Conservation (phyloP, 1,140 invertebrate species). For the Tenebrio molitor region DNA sequence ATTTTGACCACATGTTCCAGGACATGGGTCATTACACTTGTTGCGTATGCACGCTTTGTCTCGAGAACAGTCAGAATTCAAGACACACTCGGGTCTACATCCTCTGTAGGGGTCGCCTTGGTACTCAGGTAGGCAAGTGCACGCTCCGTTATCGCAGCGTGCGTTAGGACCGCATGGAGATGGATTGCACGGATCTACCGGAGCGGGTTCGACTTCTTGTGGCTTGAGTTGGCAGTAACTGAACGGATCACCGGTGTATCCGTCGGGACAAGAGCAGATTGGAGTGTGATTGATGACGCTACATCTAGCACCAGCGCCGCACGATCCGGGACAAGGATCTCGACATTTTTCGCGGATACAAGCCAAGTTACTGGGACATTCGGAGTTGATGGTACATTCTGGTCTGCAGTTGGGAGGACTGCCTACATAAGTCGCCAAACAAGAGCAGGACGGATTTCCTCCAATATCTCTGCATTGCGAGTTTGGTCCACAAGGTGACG, state of each 20-base stretch:
- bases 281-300: constrained; percentile 75
- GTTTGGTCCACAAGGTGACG: constrained; percentile 77
- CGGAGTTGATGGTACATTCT: constrained; percentile 77
- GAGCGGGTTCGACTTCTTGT: constrained; percentile 62
- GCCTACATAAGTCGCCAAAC: constrained; percentile 73
- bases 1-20: constrained; percentile 74
- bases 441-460: constrained; percentile 73
- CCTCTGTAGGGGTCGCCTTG: constrained; percentile 80
- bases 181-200: constrained; percentile 72
- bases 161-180: constrained; percentile 78
- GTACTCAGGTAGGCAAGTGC: constrained; percentile 79
- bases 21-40: constrained; percentile 76
- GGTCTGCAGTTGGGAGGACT: constrained; percentile 77
- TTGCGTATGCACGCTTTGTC: constrained; percentile 74
- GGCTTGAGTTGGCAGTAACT: constrained; percentile 69
- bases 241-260: constrained; percentile 78
- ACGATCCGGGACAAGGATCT: constrained; percentile 77
- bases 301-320: constrained; percentile 74
- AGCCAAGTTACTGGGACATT: constrained; percentile 73
- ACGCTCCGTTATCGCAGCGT: constrained; percentile 72
- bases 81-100: constrained; percentile 81
- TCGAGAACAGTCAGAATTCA: constrained; percentile 76
- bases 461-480: constrained; percentile 74
- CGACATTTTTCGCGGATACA: constrained; percentile 76
- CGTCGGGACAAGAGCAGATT: constrained; percentile 75